Percentiles rank a stretch among this genome's conserved stretches.
These are phyloP conservation scores for Eudasyphora cyanicolor DNA, from an alignment of 2,888 invertebrate genomes.

Conservation along the genomic window DNA sequence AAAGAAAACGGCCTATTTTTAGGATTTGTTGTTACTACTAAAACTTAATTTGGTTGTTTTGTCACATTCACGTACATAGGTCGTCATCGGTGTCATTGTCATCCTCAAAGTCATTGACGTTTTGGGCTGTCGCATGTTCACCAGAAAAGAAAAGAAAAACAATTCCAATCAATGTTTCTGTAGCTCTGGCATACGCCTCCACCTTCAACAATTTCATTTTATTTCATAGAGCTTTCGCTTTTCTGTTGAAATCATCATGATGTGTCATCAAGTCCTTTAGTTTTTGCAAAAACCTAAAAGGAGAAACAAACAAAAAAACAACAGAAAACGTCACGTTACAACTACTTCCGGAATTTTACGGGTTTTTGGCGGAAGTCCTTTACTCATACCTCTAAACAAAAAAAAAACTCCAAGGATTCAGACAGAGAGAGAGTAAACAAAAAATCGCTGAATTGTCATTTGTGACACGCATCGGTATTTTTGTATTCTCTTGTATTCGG, in stretches of 20 bases:
- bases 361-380: neutral
- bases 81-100: neutral
- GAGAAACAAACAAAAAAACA: neutral
- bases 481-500: too few relatives aligned
- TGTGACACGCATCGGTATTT: slow-evolving; percentile 12
- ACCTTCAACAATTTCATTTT: neutral
- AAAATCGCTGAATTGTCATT: slow-evolving; percentile 32
- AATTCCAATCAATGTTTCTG: slow-evolving; percentile 4
- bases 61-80: neutral
- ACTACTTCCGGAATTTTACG: neutral
- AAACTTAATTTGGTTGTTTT: slow-evolving; percentile 23
- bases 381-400: neutral
- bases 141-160: too few relatives aligned
- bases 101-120: neutral
- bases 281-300: neutral
- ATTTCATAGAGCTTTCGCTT: neutral
- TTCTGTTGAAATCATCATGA: neutral
- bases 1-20: neutral
- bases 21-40: slow-evolving; percentile 14
- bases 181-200: neutral
- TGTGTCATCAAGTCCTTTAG: slow-evolving; percentile 26
- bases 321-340: neutral
- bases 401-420: too few relatives aligned
- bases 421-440: neutral
- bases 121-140: too few relatives aligned